Percentiles rank a stretch among this genome's conserved stretches.
These are phyloP conservation scores for Achlya flavicornis DNA, from an alignment of 2,888 invertebrate species.

Conservation along the genomic window DNA sequence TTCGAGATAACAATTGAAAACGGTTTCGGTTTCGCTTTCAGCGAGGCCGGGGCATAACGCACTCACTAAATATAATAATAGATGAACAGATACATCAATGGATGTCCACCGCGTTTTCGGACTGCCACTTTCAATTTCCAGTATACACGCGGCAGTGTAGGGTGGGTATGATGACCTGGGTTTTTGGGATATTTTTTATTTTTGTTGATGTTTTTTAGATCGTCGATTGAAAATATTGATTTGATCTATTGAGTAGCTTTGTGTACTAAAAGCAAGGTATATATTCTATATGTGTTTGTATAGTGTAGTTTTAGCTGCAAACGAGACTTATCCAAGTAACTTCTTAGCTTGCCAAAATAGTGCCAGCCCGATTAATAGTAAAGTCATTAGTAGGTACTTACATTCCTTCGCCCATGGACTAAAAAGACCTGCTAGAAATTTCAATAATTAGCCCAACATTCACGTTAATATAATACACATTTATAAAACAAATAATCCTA, in stretches of 20 bases:
- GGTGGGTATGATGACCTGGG: conserved; percentile 25
- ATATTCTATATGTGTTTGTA: no score
- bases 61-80: conserved; percentile 81
- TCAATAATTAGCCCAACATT: background rate
- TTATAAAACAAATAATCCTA: background rate
- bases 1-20: conserved; percentile 78
- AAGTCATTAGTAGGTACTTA: background rate
- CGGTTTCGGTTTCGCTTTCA: conserved; percentile 80
- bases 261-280: background rate
- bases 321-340: background rate
- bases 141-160: conserved; percentile 39
- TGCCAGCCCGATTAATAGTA: background rate
- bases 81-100: conserved; percentile 75
- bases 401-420: conserved; percentile 7
- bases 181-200: background rate
- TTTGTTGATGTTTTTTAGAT: background rate
- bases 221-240: no score
- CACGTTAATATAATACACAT: background rate
- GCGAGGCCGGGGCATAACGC: conserved; percentile 57
- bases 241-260: no score
- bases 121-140: conserved; percentile 76
- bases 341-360: background rate
- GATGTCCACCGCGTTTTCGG: conserved; percentile 67
- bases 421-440: conserved; percentile 8
- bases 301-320: background rate